Conservation (phyloP, 2,113 vertebrate genomes). For the Mustelus asterias region DNA sequence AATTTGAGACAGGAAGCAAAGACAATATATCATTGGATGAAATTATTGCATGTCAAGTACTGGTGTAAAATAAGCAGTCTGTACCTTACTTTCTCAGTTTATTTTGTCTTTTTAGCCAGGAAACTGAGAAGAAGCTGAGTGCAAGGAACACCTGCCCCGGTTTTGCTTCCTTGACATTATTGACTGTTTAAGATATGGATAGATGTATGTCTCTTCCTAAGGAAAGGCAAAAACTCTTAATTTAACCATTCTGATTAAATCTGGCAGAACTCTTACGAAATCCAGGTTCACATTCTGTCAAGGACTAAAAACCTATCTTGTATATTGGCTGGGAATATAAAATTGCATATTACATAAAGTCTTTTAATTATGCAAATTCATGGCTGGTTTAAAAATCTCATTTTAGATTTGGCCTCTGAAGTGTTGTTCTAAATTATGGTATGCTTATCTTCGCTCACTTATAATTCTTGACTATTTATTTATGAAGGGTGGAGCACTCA, state of each 20-base stretch:
- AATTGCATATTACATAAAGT: not conserved
- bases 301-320: not conserved
- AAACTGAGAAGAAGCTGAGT: not conserved
- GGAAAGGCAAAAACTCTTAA: not conserved
- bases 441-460: not conserved
- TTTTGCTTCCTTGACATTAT: not conserved
- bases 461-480: not conserved
- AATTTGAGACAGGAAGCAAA: too few relatives aligned
- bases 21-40: not conserved
- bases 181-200: not conserved
- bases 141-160: not conserved
- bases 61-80: not conserved
- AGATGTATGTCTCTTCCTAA: not conserved
- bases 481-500: not conserved
- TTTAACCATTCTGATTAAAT: not conserved
- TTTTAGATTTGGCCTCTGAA: not conserved
- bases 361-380: not conserved
- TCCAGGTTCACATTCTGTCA: not conserved
- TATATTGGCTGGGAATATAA: not conserved
- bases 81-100: not conserved
- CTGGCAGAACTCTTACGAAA: not conserved
- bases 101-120: not conserved
- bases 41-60: not conserved
- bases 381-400: not conserved
- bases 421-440: not conserved